Evolutionary conservation across 2,888 invertebrate species (phyloP).

Genomic region (Ctena decussata): DNA sequence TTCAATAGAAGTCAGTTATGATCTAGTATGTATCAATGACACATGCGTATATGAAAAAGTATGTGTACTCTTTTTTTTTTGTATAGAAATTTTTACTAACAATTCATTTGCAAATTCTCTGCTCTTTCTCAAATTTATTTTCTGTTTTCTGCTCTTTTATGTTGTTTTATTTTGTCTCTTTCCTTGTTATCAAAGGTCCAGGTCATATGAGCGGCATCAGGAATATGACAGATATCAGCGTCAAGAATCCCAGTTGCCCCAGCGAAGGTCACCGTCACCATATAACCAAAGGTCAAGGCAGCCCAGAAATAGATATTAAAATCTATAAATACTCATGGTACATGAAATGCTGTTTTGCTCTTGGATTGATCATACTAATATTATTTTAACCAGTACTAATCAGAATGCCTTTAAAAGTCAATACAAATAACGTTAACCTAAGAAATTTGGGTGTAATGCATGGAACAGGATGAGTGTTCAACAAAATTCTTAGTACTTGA

Average conservation of each 20-base stretch:
- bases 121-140: not conserved
- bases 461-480: too few relatives aligned
- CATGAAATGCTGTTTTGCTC: not conserved
- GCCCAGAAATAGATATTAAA: conserved; percentile 59
- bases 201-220: conserved; percentile 56
- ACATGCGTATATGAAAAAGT: too few relatives aligned
- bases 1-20: too few relatives aligned
- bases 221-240: conserved; percentile 29
- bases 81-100: too few relatives aligned
- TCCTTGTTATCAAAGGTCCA: conserved; percentile 61
- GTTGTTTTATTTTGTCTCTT: conserved; percentile 44
- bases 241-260: conserved; percentile 47
- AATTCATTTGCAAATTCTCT: not conserved
- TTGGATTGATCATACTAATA: too few relatives aligned
- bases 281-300: conserved; percentile 41
- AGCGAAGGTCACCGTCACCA: conserved; percentile 38
- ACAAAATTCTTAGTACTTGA: too few relatives aligned
- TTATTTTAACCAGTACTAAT: too few relatives aligned
- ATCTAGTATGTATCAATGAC: too few relatives aligned
- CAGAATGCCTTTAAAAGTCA: too few relatives aligned
- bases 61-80: too few relatives aligned
- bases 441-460: too few relatives aligned
- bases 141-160: conserved; percentile 28
- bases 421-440: too few relatives aligned
- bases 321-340: conserved; percentile 10